Evolutionary conservation across 2,797 vertebrate genomes (phyloP).

Genomic region (Pristis pectinata): DNA sequence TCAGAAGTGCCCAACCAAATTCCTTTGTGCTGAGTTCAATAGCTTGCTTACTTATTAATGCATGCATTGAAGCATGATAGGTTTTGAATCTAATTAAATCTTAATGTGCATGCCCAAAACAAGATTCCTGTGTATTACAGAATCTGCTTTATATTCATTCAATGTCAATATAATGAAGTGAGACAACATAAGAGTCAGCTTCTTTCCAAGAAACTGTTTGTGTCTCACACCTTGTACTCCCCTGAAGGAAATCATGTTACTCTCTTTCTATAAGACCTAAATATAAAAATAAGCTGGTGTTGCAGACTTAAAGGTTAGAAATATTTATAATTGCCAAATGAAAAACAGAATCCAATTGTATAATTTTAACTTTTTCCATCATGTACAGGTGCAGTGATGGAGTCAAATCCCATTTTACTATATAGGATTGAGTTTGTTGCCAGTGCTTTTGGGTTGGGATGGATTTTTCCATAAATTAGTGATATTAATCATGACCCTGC

Average conservation of each 20-base stretch:
- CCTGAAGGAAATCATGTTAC: background rate
- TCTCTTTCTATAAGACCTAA: background rate
- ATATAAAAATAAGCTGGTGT: background rate
- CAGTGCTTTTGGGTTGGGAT: too few relatives aligned
- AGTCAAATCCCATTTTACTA: too few relatives aligned
- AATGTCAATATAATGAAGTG: background rate
- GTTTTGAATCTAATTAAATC: too few relatives aligned
- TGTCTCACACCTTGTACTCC: background rate
- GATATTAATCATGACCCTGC: background rate
- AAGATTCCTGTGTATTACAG: too few relatives aligned
- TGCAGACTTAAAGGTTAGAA: background rate
- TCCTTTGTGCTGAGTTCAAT: too few relatives aligned
- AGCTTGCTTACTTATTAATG: too few relatives aligned
- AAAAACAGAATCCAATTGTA: background rate
- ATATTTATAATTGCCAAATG: background rate
- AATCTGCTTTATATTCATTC: too few relatives aligned
- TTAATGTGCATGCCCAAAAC: too few relatives aligned
- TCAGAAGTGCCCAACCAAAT: too few relatives aligned
- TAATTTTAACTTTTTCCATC: background rate
- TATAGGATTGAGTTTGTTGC: too few relatives aligned
- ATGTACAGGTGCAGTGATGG: background rate
- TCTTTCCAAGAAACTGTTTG: background rate
- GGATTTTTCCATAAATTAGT: background rate
- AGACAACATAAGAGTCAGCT: background rate
- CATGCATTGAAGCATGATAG: too few relatives aligned